Evolutionary conservation across 2,113 vertebrate species (phyloP), one percentile per base, ranked within the genome.

Genomic region (Cinclus mexicanus): DNA sequence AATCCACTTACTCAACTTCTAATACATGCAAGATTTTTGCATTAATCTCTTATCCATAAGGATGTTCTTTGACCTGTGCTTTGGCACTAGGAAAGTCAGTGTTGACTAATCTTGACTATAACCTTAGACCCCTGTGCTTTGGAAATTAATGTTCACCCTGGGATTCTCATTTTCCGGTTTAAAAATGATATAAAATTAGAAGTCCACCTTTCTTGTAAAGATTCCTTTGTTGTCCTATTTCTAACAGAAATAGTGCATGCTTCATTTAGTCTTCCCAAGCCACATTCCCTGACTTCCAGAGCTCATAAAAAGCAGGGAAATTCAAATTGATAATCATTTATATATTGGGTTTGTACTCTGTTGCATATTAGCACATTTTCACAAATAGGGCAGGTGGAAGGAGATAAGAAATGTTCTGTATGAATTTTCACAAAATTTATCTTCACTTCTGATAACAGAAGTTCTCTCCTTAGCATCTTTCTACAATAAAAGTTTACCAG

Each of bases 1-100:
- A 96, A 96, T 90, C 79, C 57, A 94, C 82, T 97, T 96, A 96
- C 77, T 93, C 80, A 83, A 70, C 28, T 90, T 67, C 59, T 63
- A 83, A 83, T 92, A 93, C 88, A 86, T 83, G 93, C 63, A 94
- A 86, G 90, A 6, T 70, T 93, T 88, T 78, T 78, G 53, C 60
- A 52, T 88, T 92, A 89, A 97, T 96, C 64, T 87, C 65, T 91
- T 87, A 90, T 60, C 75, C 79, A 33, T 77, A 82, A 94, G 55
- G 59, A 69, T 11, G 4, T 74, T 86, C 83, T 61, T 50, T 90
- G 90, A 88, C 79, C 82, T 63, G 28, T 41, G 39, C 28, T 87
- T 85, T 60, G 42, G 63, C 67, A 39, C 70, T 39, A 76, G 37
- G 13, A 57, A 72, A 90, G 55, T 77, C 71, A 74, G 4, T 12